Conservation (phyloP, 2,797 vertebrate genomes). For the Psittacula derbiana region DNA sequence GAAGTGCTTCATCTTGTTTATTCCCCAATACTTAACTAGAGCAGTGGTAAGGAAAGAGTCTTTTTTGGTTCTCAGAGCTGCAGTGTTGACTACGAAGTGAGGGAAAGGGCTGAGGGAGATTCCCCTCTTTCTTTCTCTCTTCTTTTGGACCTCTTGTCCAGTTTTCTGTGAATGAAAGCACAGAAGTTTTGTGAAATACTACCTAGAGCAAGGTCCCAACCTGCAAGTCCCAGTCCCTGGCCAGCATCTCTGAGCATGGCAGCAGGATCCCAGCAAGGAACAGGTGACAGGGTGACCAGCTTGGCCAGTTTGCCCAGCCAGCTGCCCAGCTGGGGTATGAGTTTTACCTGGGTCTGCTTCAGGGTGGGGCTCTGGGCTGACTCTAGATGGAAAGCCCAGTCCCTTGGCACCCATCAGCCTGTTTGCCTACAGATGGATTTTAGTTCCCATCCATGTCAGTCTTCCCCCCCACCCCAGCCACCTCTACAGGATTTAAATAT, state of each 20-base stretch:
- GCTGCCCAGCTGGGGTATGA: not conserved
- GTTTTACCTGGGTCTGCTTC: not conserved
- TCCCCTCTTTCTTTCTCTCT: not conserved
- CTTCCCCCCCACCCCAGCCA: not conserved
- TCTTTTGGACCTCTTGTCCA: not conserved
- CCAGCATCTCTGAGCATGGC: not conserved
- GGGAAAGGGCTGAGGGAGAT: not conserved
- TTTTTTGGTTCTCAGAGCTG: not conserved
- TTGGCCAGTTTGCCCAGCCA: not conserved
- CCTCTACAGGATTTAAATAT: conserved; percentile 2
- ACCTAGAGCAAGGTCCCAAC: not conserved
- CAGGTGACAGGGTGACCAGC: not conserved
- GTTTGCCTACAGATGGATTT: not conserved
- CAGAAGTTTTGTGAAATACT: not conserved
- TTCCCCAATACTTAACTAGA: not conserved
- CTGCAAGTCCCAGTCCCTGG: accelerated
- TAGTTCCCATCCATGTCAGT: not conserved
- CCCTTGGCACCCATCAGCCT: not conserved
- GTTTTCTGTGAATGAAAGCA: not conserved
- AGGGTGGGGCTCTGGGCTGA: not conserved
- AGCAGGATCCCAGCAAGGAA: not conserved
- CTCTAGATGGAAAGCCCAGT: not conserved
- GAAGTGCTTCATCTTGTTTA: not conserved
- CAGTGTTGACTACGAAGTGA: not conserved
- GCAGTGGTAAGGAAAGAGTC: not conserved